A percentile compares a stretch with the other conserved stretches of the same genome.
Conservation (phyloP, 2,888 invertebrate species). For the Tenthredo amoena region DNA sequence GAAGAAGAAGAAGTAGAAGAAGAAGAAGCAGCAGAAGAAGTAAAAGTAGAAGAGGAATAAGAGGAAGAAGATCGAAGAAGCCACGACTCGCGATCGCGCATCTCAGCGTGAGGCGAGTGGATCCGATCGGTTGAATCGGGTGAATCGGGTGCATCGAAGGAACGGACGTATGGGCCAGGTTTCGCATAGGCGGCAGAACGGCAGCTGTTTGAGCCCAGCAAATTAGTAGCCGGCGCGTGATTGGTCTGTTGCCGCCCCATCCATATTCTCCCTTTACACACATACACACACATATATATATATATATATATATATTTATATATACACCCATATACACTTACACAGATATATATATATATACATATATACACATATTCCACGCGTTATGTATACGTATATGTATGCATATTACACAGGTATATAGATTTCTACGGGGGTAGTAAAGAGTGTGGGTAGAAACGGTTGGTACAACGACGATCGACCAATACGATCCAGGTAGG, state of each 20-base stretch:
- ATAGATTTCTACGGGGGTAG: not conserved
- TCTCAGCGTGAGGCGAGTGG: slow-evolving; percentile 64
- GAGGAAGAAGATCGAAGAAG: slow-evolving; percentile 57
- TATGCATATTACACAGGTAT: not conserved
- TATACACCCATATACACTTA: not conserved
- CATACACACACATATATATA: not conserved
- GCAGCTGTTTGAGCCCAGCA: slow-evolving; percentile 77
- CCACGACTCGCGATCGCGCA: slow-evolving; percentile 50
- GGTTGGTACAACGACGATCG: not conserved
- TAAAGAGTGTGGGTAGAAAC: slow-evolving; percentile 10
- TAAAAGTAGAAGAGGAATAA: slow-evolving; percentile 55
- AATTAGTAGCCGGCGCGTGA: slow-evolving; percentile 78
- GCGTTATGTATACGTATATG: not conserved
- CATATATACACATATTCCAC: not conserved
- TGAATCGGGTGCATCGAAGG: slow-evolving; percentile 6
- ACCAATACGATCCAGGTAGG: slow-evolving; percentile 24
- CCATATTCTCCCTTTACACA: slow-evolving; percentile 66
- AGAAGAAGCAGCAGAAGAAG: slow-evolving; percentile 35
- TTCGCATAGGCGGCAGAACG: slow-evolving; percentile 76
- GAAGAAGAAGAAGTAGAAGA: slow-evolving; percentile 53
- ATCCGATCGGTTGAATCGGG: slow-evolving; percentile 36
- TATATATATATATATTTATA: not conserved
- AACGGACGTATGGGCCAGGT: slow-evolving; percentile 61
- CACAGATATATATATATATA: too few relatives aligned
- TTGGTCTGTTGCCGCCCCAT: slow-evolving; percentile 78